phyloP scores from a whole-genome alignment of 1,140 invertebrate species.

The Drosophila tropicalis region DNA sequence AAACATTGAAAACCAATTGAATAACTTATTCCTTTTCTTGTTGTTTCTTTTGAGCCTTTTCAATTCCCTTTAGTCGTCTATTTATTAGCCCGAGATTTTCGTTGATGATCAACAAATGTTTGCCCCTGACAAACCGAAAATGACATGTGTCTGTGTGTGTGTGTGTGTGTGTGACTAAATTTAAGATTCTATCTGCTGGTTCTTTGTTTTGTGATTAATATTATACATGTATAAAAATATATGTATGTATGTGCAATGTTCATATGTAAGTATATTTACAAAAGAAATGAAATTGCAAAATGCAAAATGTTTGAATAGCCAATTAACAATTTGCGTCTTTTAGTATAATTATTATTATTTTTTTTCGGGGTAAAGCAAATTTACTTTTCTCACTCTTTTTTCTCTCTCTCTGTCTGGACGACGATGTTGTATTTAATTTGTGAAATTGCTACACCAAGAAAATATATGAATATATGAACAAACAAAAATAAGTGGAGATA shows the following conservation, averaged over 20 bases:
- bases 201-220: conserved; percentile 38
- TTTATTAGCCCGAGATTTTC: background rate
- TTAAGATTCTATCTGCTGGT: background rate
- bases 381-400: conserved; percentile 10
- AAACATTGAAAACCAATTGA: too few species aligned
- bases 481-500: background rate
- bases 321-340: conserved; percentile 73
- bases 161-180: background rate
- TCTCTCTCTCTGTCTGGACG: background rate
- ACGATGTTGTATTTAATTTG: conserved; percentile 28
- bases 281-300: conserved; percentile 51
- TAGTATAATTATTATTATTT: conserved; percentile 25
- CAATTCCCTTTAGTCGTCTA: background rate
- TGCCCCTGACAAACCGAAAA: conserved; percentile 1
- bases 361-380: conserved; percentile 4
- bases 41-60: too few species aligned
- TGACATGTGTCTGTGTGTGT: background rate
- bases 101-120: conserved; percentile 11
- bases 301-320: conserved; percentile 66
- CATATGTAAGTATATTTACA: conserved; percentile 50
- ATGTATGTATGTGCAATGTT: conserved; percentile 30
- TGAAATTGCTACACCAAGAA: conserved; percentile 11
- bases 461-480: background rate
- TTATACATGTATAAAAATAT: conserved; percentile 17
- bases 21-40: too few species aligned